These are phyloP conservation scores for Pongo abelii DNA, from an alignment of 2,113 vertebrate genomes.

Conservation along the genomic window DNA sequence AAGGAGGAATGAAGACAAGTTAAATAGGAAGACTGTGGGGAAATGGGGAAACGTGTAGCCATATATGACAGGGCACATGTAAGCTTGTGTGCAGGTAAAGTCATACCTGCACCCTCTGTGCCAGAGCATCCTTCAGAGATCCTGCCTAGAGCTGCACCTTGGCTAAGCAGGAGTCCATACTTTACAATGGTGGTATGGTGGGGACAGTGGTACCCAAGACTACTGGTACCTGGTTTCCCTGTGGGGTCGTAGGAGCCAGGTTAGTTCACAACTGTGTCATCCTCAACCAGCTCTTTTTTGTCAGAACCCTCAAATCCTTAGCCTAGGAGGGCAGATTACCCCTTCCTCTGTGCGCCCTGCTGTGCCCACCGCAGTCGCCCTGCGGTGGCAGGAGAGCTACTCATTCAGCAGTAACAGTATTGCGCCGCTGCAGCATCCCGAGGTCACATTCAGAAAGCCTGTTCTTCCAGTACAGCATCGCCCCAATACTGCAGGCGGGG, in stretches of 20 bases:
- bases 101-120: no score
- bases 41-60: background rate
- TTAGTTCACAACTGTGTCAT: background rate
- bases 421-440: accelerated
- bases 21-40: background rate
- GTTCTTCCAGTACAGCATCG: background rate
- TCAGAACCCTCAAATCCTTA: background rate
- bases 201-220: background rate
- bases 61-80: accelerated
- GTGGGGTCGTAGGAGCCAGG: background rate
- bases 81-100: background rate
- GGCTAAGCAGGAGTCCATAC: background rate
- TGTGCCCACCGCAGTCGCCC: background rate
- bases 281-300: background rate
- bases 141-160: background rate
- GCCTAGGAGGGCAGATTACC: background rate
- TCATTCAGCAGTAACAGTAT: background rate
- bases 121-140: background rate
- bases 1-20: background rate
- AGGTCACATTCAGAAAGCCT: background rate
- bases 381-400: background rate
- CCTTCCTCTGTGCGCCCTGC: background rate
- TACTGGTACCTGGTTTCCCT: background rate
- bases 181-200: no score
- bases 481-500: background rate